Evolutionary conservation across 2,113 vertebrate species (phyloP), one percentile per base, ranked within the genome.

Genomic region (Polyodon spathula): DNA sequence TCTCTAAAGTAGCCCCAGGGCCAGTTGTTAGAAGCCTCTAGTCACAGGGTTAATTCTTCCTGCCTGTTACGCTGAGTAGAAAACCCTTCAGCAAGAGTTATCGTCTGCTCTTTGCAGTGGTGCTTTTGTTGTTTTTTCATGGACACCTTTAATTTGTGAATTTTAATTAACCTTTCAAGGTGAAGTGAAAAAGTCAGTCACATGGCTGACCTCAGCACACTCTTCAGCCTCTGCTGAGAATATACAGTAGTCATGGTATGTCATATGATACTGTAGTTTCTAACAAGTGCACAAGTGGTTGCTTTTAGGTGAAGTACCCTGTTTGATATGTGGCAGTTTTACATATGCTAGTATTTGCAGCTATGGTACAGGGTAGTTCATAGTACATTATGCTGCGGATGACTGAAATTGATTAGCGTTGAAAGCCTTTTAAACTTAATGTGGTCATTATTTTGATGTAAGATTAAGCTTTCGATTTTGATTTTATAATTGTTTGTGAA

Each of bases 221-320:
- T 12, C 4, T 10, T 5, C 11, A 12, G 46, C 10, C 8, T 8
- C 10, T 50, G 46, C 42, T 43, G 40, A 15, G 12, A 39, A 15
- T 44, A 2, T 16, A 10, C 10, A 12, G 15, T 27, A 17, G 55
- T 54, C 15, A 38, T 62, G 55, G 55, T 43, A 43, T 10, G 46
- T 67, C 55, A 55, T 46, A 38, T 58, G 61, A 64, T 74, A 60
- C 73, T 73, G 58, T 62, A 66, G 69, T 71, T 69, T 68, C 79
- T 70, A 79, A 76, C 61, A 40, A 61, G n/a, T 70, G 73, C 60
- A 9, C 74, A 74, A 71, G 77, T 75, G 73, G 70, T n/a, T n/a
- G n/a, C n/a, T n/a, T n/a, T n/a, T n/a, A n/a, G n/a, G n/a, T n/a
- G n/a, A n/a, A n/a, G n/a, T n/a, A n/a, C n/a, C n/a, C n/a, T n/a